These are phyloP conservation scores for Dendrolimus kikuchii DNA, from an alignment of 1,140 invertebrate species.

Conservation along the genomic window DNA sequence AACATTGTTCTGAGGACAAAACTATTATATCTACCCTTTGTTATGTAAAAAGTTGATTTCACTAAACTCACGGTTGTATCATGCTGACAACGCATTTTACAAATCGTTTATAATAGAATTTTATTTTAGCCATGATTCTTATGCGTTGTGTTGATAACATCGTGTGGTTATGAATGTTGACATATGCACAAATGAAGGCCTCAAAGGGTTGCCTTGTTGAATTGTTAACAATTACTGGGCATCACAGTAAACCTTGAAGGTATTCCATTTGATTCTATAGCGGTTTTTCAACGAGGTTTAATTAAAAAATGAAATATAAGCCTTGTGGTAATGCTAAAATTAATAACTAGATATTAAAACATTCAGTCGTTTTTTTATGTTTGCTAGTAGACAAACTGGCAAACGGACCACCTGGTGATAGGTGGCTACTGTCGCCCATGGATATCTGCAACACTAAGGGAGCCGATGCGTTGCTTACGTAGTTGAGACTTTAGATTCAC, in stretches of 20 bases:
- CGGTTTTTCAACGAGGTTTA: background rate
- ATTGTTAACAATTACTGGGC: constrained; percentile 48
- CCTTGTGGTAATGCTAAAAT: too few relatives aligned
- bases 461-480: too few relatives aligned
- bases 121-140: constrained; percentile 39
- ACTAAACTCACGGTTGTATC: constrained; percentile 42
- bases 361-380: too few relatives aligned
- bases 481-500: too few relatives aligned
- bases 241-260: constrained; percentile 26
- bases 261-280: background rate
- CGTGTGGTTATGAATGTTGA: constrained; percentile 53
- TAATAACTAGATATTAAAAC: too few relatives aligned
- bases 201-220: constrained; percentile 47
- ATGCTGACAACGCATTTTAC: constrained; percentile 66
- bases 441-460: too few relatives aligned
- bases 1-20: constrained; percentile 46
- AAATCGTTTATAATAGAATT: constrained; percentile 63
- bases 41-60: constrained; percentile 42
- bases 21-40: constrained; percentile 41
- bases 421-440: too few relatives aligned
- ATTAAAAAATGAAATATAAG: too few relatives aligned
- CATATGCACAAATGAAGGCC: constrained; percentile 32
- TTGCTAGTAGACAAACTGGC: too few relatives aligned
- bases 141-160: constrained; percentile 48
- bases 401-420: too few relatives aligned